Evolutionary conservation across 2,888 invertebrate genomes (phyloP).

Genomic region (Standfussiana lucernea): DNA sequence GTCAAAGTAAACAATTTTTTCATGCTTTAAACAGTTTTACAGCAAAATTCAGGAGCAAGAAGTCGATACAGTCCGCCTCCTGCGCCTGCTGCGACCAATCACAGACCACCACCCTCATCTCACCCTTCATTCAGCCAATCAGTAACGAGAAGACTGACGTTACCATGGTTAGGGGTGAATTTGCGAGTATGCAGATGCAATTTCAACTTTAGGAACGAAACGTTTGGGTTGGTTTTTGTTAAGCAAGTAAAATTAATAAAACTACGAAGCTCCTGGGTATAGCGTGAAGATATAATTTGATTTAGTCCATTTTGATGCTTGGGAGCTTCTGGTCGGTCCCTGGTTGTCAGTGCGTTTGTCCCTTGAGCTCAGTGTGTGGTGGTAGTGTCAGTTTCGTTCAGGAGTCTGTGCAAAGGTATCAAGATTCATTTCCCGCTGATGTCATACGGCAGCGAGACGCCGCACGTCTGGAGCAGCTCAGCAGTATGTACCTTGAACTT

Average conservation of each 20-base stretch:
- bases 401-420: conserved; percentile 81
- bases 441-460: conserved; percentile 90
- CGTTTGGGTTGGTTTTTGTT: conserved; percentile 61
- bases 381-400: conserved; percentile 70
- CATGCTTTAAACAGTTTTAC: conserved; percentile 43
- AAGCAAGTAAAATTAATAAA: conserved; percentile 78
- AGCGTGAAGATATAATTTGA: conserved; percentile 81
- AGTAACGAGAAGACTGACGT: conserved; percentile 82
- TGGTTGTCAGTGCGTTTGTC: conserved; percentile 22
- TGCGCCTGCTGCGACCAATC: conserved; percentile 85
- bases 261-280: conserved; percentile 71
- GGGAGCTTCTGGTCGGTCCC: conserved; percentile 64
- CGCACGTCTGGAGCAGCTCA: conserved; percentile 90
- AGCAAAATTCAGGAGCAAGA: conserved; percentile 71
- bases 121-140: conserved; percentile 82
- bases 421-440: conserved; percentile 91
- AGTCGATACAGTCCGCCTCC: conserved; percentile 82
- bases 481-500: conserved; percentile 76
- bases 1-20: conserved; percentile 36
- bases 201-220: conserved; percentile 25
- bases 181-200: conserved; percentile 35
- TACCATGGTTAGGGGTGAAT: conserved; percentile 75
- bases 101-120: conserved; percentile 73
- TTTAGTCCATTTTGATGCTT: conserved; percentile 81
- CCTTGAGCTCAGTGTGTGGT: conserved; percentile 40